Evolutionary conservation across 2,113 vertebrate species (phyloP).

Genomic region (Indri indri): DNA sequence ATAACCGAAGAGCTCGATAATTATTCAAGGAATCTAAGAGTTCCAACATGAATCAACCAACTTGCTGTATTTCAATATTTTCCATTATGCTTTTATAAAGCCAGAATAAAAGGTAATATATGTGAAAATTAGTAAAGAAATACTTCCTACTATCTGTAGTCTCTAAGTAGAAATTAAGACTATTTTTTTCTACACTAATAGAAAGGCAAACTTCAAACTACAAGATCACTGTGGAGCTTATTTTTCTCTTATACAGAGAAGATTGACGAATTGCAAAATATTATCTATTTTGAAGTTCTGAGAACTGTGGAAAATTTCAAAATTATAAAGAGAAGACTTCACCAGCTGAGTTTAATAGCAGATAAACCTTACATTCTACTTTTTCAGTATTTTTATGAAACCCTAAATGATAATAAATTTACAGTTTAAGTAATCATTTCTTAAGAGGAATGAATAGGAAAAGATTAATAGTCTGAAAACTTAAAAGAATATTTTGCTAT

Average conservation of each 20-base stretch:
- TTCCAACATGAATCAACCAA: neutral
- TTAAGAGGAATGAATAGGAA: neutral
- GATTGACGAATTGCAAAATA: neutral
- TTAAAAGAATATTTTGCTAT: neutral
- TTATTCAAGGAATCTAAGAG: slow-evolving; percentile 50
- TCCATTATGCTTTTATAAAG: neutral
- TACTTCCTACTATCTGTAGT: neutral
- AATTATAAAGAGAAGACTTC: neutral
- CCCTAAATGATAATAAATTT: neutral
- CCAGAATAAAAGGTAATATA: neutral
- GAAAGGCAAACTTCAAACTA: neutral
- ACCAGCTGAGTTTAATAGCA: neutral
- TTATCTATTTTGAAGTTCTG: neutral
- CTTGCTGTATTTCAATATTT: slow-evolving; percentile 13
- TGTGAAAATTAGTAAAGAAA: slow-evolving; percentile 27
- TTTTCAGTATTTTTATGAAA: neutral
- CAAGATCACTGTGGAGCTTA: neutral
- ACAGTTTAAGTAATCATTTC: slow-evolving; percentile 39
- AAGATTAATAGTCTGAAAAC: neutral
- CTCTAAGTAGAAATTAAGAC: slow-evolving; percentile 13
- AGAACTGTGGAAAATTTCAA: slow-evolving; percentile 16
- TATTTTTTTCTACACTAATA: neutral
- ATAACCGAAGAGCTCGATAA: slow-evolving; percentile 56
- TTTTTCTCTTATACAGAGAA: neutral
- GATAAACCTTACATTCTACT: neutral